Evolutionary conservation across 2,888 invertebrate genomes (phyloP), one percentile per base, ranked within the genome.

Genomic region (Agrochola lychnidis): DNA sequence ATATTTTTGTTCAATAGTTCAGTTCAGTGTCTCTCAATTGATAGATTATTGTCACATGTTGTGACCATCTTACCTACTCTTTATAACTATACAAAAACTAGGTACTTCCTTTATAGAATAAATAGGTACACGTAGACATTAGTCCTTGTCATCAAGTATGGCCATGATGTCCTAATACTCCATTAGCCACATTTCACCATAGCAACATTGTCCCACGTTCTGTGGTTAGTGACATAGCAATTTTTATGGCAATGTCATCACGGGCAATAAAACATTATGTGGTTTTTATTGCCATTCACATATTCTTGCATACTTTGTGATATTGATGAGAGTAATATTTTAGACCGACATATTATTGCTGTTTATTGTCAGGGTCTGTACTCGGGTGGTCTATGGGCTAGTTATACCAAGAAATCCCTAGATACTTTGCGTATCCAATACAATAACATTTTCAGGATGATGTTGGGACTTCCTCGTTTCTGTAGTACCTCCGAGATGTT

Each of bases 121-220:
- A 22, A 63, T 16, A 30, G 10, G 6, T 70, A n/a, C 51, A 64
- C 3, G 48, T 14, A 67, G 40, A 42, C 4, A 64, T 16, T n/a
- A 30, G 14, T 7, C 12, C 14, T 12, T n/a, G 30, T 30, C 45
- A 42, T 51, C 42, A 30, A 51, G 42, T 30, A 45, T 12, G 14
- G 16, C 36, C 25, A 56, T 78, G 42, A 59, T 78, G 51, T 51
- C 73, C 53, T 51, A 59, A 68, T 48, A n/a, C 22, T 1, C 25
- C 36, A 53, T 68, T 45, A 59, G 19, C 19, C 10, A 59, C 25
- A 73, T 70, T 67, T 45, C 81, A 51, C 57, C 66, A 81, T 53
- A 66, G 48, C 59, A 14, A 5, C 61, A 56, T 75, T 12, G 71
- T 81, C 82, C 45, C 80, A 81, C 82, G 70, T 67, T 76, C 36